Evolutionary conservation across 2,113 vertebrate species (phyloP).

Genomic region (Callipepla californica): DNA sequence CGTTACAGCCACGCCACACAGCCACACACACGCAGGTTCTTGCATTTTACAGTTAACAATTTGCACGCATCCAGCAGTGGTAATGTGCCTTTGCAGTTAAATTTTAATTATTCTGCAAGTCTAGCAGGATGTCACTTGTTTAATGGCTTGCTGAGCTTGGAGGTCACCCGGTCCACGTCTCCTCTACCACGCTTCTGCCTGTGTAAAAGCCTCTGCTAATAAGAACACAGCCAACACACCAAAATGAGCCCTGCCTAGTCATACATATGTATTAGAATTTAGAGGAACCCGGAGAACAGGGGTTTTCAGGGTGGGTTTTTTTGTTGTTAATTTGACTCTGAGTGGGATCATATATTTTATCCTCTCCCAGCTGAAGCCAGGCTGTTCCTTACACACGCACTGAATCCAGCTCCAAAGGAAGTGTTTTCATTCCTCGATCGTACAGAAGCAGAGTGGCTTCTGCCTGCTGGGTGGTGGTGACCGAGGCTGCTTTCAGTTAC

Average conservation of each 20-base stretch:
- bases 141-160: constrained; percentile 60
- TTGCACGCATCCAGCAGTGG: constrained; percentile 46
- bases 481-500: neutral
- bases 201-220: constrained; percentile 3
- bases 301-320: neutral
- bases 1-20: constrained; percentile 2
- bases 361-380: neutral
- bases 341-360: neutral
- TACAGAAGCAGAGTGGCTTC: neutral
- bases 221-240: constrained; percentile 16
- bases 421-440: neutral
- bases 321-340: neutral
- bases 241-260: neutral
- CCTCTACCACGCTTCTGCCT: neutral
- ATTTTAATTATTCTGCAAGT: constrained; percentile 67
- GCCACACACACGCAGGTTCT: neutral
- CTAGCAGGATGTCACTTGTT: constrained; percentile 56
- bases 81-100: constrained; percentile 54
- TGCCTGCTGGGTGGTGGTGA: neutral
- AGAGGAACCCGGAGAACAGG: neutral
- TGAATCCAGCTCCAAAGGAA: neutral
- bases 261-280: neutral
- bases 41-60: constrained; percentile 46
- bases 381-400: neutral
- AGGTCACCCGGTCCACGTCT: constrained; percentile 50